Base-by-base conservation (phyloP, 2,113 vertebrate genomes). In the Spea multiplicata region DNA sequence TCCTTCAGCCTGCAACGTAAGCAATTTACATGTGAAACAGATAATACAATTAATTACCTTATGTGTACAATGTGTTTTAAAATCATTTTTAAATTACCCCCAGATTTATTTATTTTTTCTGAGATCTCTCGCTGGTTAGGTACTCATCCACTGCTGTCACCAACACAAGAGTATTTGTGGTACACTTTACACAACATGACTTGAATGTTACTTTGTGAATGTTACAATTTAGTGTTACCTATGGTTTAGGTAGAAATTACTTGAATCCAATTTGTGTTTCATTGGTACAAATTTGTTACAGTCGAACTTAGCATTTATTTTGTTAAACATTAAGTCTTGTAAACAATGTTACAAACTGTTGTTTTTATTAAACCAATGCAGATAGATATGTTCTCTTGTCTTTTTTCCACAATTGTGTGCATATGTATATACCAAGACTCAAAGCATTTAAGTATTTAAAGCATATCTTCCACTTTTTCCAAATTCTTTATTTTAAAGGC, bases 301-400 rank as follows among this genome's bases (percentile, higher is more conserved):
- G 75, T 85, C 10, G 55, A 59, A 12, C 14, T 59, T 12, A 1
- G 12, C 55, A 59, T 80, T 85, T 86, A 64, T 64, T 86, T 80
- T 81, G 81, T 84, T 73, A 86, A 89, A 83, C 86, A 81, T 78
- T 0, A 46, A 57, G 46, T 62, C 77, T 73, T 80, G 13, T 73
- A 55, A 17, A 52, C 64, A 82, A 67, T 71, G 79, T 81, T 49
- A 81, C 75, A 80, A 82, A 88, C 88, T 86, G 82, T 84, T 89
- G 84, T 88, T 90, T 85, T 86, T 86, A 83, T 74, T 87, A 85
- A 83, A 85, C 13, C 48, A 80, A 30, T 69, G 82, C 83, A 82
- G 86, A 83, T 84, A 85, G 88, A 83, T 0, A 14, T 84, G 84
- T 13, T 73, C 62, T 71, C 84, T 82, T 82, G 52, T 81, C 78